These are phyloP conservation scores for Crotalus helleri DNA, from an alignment of 2,113 vertebrate genomes.

Conservation along the genomic window DNA sequence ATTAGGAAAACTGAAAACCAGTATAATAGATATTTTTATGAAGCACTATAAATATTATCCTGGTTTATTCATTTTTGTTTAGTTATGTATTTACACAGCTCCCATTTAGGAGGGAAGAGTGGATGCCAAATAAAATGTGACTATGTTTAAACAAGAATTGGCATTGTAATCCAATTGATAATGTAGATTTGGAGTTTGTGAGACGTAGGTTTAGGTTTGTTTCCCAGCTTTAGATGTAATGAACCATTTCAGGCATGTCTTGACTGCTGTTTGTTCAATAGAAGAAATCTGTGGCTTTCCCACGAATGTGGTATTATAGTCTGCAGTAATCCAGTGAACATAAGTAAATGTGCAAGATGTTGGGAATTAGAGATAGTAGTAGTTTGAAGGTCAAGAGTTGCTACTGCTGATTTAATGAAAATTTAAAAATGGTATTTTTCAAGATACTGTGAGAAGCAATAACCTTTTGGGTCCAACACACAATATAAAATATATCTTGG, in stretches of 20 bases:
- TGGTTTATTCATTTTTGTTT: background rate
- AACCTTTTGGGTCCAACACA: background rate
- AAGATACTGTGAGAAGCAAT: background rate
- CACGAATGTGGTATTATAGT: background rate
- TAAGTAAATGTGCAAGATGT: background rate
- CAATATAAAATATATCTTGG: background rate
- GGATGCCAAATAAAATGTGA: background rate
- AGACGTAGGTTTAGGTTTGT: background rate
- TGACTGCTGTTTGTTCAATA: background rate
- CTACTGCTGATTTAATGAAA: background rate
- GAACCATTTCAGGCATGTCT: background rate
- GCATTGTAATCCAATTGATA: background rate
- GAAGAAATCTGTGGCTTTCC: background rate
- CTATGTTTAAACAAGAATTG: background rate
- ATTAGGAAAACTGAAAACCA: background rate
- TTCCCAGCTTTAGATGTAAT: background rate
- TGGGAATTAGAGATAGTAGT: background rate
- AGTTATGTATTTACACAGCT: background rate
- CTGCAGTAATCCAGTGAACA: background rate
- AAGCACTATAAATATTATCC: background rate
- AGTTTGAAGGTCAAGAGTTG: background rate
- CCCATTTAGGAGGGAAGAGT: background rate
- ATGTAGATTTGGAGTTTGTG: background rate
- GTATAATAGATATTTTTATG: background rate
- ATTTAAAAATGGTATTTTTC: background rate